Base-by-base conservation (phyloP, 2,797 vertebrate species). In the Parambassis ranga region DNA sequence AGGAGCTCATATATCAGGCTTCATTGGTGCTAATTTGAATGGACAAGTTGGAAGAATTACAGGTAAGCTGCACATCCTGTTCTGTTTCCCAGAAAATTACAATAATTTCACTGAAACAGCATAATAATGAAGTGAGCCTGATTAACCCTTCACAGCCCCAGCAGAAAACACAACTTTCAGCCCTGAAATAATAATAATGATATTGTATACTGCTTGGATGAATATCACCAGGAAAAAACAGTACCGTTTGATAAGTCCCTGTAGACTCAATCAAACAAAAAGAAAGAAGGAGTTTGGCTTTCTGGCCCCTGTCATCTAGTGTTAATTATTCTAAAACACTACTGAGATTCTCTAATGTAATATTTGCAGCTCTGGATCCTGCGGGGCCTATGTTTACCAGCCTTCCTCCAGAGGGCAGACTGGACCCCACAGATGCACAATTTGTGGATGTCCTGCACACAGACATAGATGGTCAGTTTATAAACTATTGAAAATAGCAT, bases 401-500 rank as follows among this genome's bases (percentile, higher is more conserved):
- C 15, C 77, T 49, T 2, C 36, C 84, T 2, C 72, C 79, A 3
- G 70, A 91, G 5, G 3, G 58, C 0, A 92, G 95, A 39, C 84
- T 99, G 81, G 94, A 97, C 85, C 71, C 75, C 2, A 81, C 73
- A 0, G 96, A 99, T 20, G 98, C 98, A 0, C 81, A 92, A 59
- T 96, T 99, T 88, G 94, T 99, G 28, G 97, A 98, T 27, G 94
- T 90, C 4, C 83, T 99, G 15, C 98, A 99, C 87, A 93, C 96
- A 22, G 95, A 98, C 62, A 85, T 71, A 7, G 91, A 96, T 36
- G 90, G 97, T 98, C 88, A 73, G 81, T 52, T 6, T 1, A 27
- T 33, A n/a, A 8, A 19, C 4, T 39, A n/a, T 11, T 24, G 10
- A 31, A 41, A 43, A 15, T 19, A 4, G 3, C 3, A 5, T 10